Evolutionary conservation across 2,797 vertebrate species (phyloP).

Genomic region (Sebastes taczanowskii): DNA sequence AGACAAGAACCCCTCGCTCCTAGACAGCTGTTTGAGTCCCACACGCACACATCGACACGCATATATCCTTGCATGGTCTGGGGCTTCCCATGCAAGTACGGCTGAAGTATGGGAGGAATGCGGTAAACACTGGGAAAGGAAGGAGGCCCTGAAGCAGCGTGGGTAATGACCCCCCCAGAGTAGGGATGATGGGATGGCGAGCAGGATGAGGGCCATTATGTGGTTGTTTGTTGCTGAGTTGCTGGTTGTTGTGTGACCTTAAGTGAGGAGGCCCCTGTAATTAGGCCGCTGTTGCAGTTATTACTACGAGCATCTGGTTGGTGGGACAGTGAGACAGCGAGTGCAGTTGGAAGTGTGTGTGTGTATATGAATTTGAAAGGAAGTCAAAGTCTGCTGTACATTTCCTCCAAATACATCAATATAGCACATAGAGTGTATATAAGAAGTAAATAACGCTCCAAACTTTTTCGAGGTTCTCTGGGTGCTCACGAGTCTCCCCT

Average conservation of each 20-base stretch:
- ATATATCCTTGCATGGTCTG: conserved; percentile 33
- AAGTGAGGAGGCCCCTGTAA: conserved; percentile 68
- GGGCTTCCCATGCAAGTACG: conserved; percentile 59
- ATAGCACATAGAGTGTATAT: neutral
- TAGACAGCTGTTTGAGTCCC: conserved; percentile 60
- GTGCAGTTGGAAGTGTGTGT: neutral
- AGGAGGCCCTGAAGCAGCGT: conserved; percentile 65
- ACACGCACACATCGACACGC: conserved; percentile 15
- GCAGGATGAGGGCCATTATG: conserved; percentile 81
- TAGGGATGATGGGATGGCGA: conserved; percentile 62
- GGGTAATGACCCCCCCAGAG: conserved; percentile 71
- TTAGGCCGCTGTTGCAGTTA: conserved; percentile 54
- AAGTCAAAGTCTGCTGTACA: neutral
- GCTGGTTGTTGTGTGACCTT: conserved; percentile 56
- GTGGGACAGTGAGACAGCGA: neutral
- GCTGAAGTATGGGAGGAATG: conserved; percentile 78
- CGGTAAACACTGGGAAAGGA: conserved; percentile 73
- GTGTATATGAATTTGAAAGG: neutral
- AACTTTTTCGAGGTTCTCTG: no score
- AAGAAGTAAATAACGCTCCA: no score
- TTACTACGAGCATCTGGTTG: conserved; percentile 50
- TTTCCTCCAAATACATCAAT: neutral
- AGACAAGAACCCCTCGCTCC: conserved; percentile 37
- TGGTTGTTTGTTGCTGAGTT: conserved; percentile 71
- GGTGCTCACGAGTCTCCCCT: no score